These are phyloP conservation scores for Rhagoletis zephyria DNA, from an alignment of 1,140 invertebrate genomes.

Conservation along the genomic window DNA sequence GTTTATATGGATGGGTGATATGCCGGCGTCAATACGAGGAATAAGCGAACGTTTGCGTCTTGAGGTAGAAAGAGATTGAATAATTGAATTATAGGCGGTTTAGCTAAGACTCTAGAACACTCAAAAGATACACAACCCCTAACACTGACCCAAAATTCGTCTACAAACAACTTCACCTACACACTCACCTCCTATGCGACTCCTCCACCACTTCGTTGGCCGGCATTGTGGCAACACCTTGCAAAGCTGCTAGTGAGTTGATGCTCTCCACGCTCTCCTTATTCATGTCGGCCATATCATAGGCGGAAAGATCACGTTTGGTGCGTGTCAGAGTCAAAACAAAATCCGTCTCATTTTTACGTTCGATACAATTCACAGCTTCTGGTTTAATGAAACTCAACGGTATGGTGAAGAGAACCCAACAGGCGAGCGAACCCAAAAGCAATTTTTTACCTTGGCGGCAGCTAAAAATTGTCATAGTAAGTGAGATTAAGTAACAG, in stretches of 20 bases:
- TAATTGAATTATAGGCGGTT: background rate
- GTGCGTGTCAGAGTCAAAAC: constrained; percentile 68
- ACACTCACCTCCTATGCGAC: constrained; percentile 60
- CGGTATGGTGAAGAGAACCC: constrained; percentile 97
- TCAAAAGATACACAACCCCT: background rate
- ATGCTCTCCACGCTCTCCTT: constrained; percentile 55
- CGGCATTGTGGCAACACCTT: constrained; percentile 55
- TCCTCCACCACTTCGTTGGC: constrained; percentile 59
- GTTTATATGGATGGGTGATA: constrained; percentile 83
- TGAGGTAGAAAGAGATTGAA: background rate
- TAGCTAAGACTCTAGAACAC: background rate
- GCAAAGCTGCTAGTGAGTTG: constrained; percentile 55
- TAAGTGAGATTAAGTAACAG: too few species aligned
- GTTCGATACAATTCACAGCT: constrained; percentile 87
- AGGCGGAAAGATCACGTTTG: constrained; percentile 66
- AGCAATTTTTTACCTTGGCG: constrained; percentile 90
- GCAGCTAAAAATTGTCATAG: constrained; percentile 76
- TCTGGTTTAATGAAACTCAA: constrained; percentile 95
- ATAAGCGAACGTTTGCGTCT: constrained; percentile 66
- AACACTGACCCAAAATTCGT: background rate
- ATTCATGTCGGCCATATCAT: constrained; percentile 58
- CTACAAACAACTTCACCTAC: too few species aligned
- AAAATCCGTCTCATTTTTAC: constrained; percentile 80
- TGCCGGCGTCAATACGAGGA: constrained; percentile 75
- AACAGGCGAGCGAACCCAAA: constrained; percentile 91